phyloP scores from a whole-genome alignment of 2,797 vertebrate species.

The Benthosema pterotum region DNA sequence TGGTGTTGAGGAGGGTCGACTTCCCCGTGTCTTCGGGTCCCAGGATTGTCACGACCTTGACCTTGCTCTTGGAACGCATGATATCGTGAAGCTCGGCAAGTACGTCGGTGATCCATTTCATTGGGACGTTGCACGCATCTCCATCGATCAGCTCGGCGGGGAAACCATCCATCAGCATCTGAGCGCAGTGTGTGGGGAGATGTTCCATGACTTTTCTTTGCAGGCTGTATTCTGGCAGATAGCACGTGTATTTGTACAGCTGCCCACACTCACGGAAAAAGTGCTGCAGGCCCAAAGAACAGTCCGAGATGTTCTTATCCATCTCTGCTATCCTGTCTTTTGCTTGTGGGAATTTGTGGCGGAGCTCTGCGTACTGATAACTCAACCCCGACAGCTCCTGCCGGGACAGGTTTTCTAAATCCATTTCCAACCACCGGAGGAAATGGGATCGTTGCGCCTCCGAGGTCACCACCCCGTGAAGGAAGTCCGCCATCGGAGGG shows the following conservation, averaged over 20 bases:
- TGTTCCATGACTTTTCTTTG: conserved; percentile 43
- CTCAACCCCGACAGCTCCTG: conserved; percentile 44
- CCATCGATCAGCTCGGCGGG: conserved; percentile 77
- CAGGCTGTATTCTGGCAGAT: conserved; percentile 27
- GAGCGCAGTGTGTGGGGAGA: conserved; percentile 61
- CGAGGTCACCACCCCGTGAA: conserved; percentile 42
- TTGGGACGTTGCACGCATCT: conserved; percentile 66
- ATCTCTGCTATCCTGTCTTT: conserved; percentile 30
- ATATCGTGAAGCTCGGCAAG: conserved; percentile 59
- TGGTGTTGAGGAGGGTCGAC: conserved; percentile 76
- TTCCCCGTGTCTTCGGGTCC: conserved; percentile 73
- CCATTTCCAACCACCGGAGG: conserved; percentile 74
- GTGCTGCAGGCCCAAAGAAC: conserved; percentile 37
- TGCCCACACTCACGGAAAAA: conserved; percentile 54
- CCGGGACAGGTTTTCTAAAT: conserved; percentile 52
- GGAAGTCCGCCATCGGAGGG: conserved; percentile 54
- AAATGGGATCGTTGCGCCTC: conserved; percentile 60
- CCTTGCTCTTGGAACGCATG: conserved; percentile 48
- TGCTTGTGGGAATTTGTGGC: neutral
- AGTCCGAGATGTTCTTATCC: conserved; percentile 46
- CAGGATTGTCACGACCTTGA: conserved; percentile 70
- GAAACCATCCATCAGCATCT: conserved; percentile 70
- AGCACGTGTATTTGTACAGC: conserved; percentile 57
- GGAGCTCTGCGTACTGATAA: conserved; percentile 37
- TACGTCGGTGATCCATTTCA: conserved; percentile 70